These are phyloP conservation scores for Clusia tigrina DNA, from an alignment of 2,888 invertebrate species.

Conservation along the genomic window DNA sequence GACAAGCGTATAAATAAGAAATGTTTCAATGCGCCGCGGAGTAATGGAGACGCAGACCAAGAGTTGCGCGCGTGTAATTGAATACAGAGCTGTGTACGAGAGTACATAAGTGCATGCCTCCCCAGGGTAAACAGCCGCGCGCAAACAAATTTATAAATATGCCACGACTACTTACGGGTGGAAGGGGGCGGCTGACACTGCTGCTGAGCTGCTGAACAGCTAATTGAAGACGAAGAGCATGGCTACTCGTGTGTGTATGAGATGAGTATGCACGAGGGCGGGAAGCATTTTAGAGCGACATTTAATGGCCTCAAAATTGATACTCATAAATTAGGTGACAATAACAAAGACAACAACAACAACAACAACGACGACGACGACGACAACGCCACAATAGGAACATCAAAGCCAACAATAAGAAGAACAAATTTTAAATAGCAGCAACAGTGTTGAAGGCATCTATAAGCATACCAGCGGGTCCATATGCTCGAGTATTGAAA, in stretches of 20 bases:
- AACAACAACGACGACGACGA: no score
- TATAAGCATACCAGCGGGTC: no score
- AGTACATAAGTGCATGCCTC: slow-evolving; percentile 20
- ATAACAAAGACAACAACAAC: no score
- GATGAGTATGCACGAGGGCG: neutral
- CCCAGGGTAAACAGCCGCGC: slow-evolving; percentile 42
- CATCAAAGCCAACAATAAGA: neutral
- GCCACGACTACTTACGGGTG: neutral
- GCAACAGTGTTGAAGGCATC: no score
- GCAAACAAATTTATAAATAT: slow-evolving; percentile 1
- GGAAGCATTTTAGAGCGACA: neutral
- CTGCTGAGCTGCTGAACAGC: neutral
- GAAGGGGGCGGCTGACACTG: neutral
- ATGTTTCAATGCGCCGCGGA: slow-evolving; percentile 9
- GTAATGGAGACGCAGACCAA: slow-evolving; percentile 33
- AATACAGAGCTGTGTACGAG: slow-evolving; percentile 20
- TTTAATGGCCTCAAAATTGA: slow-evolving; percentile 31
- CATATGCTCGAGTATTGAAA: no score
- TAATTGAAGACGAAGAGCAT: neutral
- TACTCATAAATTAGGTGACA: slow-evolving; percentile 30
- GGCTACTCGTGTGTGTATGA: neutral
- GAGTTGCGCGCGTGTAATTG: slow-evolving; percentile 21
- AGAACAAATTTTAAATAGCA: no score
- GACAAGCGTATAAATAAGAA: slow-evolving; percentile 59
- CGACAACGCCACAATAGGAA: no score